Percentiles rank a stretch among this genome's conserved stretches.
phyloP scores from a whole-genome alignment of 2,113 vertebrate species.

The Natator depressus region DNA sequence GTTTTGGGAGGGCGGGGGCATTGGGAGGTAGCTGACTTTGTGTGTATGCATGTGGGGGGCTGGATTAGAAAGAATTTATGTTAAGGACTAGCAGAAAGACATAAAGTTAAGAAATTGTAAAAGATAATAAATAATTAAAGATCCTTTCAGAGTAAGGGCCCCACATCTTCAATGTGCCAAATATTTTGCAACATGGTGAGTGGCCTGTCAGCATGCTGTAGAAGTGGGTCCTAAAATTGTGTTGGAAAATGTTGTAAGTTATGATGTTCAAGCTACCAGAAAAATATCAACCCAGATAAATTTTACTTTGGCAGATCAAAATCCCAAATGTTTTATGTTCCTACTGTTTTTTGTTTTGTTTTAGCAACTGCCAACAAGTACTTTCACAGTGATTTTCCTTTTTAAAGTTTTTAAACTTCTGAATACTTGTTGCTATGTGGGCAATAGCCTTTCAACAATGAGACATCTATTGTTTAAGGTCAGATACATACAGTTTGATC shows the following conservation, averaged over 20 bases:
- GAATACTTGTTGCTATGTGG: background rate
- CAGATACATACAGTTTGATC: background rate
- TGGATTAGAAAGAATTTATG: background rate
- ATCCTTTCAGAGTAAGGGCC: background rate
- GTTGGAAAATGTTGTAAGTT: background rate
- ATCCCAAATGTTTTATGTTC: background rate
- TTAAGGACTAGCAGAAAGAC: background rate
- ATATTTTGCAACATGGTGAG: background rate
- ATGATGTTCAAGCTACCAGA: background rate
- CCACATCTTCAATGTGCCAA: background rate
- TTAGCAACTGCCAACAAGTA: accelerated
- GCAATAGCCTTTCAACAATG: background rate
- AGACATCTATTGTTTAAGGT: background rate
- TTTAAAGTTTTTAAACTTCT: background rate
- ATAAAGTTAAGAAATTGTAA: background rate
- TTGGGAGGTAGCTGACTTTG: background rate
- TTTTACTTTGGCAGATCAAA: background rate
- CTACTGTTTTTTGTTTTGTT: background rate
- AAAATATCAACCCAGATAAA: background rate
- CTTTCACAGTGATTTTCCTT: background rate
- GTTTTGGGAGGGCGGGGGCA: background rate
- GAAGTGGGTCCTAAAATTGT: background rate
- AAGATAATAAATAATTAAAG: background rate
- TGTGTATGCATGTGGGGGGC: background rate
- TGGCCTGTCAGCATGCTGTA: background rate